phyloP scores from a whole-genome alignment of 1,140 invertebrate genomes.

The Zaprionus ornatus region DNA sequence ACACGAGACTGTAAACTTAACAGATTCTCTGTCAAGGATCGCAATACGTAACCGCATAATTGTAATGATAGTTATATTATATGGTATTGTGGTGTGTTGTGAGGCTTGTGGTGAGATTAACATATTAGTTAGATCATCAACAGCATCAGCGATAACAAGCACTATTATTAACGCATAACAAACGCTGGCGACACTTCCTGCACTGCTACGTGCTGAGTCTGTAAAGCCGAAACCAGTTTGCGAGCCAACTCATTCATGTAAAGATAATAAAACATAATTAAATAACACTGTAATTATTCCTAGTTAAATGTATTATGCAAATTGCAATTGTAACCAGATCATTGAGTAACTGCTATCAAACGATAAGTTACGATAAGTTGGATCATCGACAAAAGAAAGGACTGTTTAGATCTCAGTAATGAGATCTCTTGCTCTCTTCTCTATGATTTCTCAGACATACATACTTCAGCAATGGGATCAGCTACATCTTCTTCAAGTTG shows the following conservation, averaged over 20 bases:
- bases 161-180: conserved; percentile 2
- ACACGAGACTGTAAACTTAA: neutral
- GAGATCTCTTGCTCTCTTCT: neutral
- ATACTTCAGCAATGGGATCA: neutral
- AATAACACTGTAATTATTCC: conserved; percentile 51
- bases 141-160: neutral
- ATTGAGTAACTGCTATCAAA: conserved; percentile 55
- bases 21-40: neutral
- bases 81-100: neutral
- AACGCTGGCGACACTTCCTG: conserved; percentile 17
- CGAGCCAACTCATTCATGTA: conserved; percentile 47
- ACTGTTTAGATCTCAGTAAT: neutral
- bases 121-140: conserved; percentile 35
- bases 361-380: neutral
- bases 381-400: neutral
- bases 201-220: conserved; percentile 6
- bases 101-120: neutral
- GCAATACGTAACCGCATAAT: neutral
- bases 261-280: conserved; percentile 53
- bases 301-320: conserved; percentile 73
- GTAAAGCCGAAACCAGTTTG: conserved; percentile 43
- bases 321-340: conserved; percentile 31
- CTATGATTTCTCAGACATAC: neutral
- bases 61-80: neutral
- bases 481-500: neutral